These are phyloP conservation scores for Cydia pomonella DNA, from an alignment of 1,140 invertebrate species.

Conservation along the genomic window DNA sequence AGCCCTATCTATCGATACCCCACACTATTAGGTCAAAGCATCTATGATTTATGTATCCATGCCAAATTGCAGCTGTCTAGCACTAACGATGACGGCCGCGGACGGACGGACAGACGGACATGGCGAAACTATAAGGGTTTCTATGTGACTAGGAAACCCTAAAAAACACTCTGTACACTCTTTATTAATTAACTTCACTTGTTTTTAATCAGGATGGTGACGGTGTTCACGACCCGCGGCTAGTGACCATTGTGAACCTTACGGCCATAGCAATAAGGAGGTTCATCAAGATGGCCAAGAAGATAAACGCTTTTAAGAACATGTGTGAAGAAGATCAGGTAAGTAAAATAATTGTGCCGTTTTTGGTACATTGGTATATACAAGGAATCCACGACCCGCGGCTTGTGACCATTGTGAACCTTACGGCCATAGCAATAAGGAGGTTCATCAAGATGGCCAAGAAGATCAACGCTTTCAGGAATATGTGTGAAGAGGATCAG, in stretches of 20 bases:
- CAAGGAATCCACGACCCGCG: slow-evolving; percentile 87
- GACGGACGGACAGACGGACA: no score
- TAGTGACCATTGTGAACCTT: slow-evolving; percentile 93
- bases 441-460: slow-evolving; percentile 96
- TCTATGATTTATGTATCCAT: no score
- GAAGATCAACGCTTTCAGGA: slow-evolving; percentile 92
- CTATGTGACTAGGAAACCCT: no score
- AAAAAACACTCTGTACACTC: no score
- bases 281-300: slow-evolving; percentile 95
- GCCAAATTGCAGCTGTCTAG: no score
- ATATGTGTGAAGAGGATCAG: slow-evolving; percentile 84
- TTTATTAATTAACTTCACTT: neutral
- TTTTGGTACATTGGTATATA: slow-evolving; percentile 24
- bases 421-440: slow-evolving; percentile 94
- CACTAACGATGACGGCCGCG: no score
- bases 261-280: slow-evolving; percentile 94
- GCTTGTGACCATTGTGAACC: slow-evolving; percentile 91
- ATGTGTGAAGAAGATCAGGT: slow-evolving; percentile 95
- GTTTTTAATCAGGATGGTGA: slow-evolving; percentile 74
- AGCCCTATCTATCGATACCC: no score
- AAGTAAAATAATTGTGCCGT: neutral
- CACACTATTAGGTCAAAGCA: no score
- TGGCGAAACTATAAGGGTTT: no score
- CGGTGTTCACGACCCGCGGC: slow-evolving; percentile 84
- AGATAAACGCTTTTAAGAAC: slow-evolving; percentile 92